Evolutionary conservation across 2,113 vertebrate species (phyloP), one percentile per base, ranked within the genome.

Genomic region (Onychostruthus taczanowskii): DNA sequence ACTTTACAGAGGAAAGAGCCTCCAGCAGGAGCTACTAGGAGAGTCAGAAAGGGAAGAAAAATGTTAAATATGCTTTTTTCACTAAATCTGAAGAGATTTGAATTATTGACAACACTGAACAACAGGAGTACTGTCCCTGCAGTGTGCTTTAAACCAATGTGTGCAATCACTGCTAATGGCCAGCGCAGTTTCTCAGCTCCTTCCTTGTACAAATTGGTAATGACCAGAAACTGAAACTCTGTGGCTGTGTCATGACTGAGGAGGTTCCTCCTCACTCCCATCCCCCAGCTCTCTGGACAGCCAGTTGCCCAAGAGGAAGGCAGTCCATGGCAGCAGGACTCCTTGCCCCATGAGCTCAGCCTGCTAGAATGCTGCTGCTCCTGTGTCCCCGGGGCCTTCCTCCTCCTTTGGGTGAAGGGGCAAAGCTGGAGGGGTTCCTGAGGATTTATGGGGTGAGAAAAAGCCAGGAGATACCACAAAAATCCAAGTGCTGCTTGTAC

Each of bases 251-350:
- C 70, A 18, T 6, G 31, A 35, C 13, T 20, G 62, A 69, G 74
- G 67, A 84, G 33, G 53, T 31, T 88, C n/a, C 79, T 73, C 58
- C 78, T 62, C 0, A 0, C n/a, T 83, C 75, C 78, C 82, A 64
- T 39, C 62, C 82, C 82, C 85, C 87, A 66, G 86, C 69, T 50
- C 10, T 59, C 80, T 30, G 9, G n/a, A 53, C 27, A 56, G 84
- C n/a, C 72, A 23, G 28, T 24, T 84, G 59, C 90, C 63, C 84
- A 52, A 91, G 66, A 85, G 64, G 58, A 87, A 89, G 43, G 68
- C 86, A 66, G 23, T 8, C n/a, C 73, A 31, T 1, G 5, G 53
- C 46, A 56, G 91, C 5, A 0, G 49, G 70, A 27, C 58, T 83
- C 39, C 16, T 30, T 23, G 67, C n/a, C 3, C 3, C 44, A 28